phyloP scores from a whole-genome alignment of 2,797 vertebrate species.

The Gephyroberyx darwinii region DNA sequence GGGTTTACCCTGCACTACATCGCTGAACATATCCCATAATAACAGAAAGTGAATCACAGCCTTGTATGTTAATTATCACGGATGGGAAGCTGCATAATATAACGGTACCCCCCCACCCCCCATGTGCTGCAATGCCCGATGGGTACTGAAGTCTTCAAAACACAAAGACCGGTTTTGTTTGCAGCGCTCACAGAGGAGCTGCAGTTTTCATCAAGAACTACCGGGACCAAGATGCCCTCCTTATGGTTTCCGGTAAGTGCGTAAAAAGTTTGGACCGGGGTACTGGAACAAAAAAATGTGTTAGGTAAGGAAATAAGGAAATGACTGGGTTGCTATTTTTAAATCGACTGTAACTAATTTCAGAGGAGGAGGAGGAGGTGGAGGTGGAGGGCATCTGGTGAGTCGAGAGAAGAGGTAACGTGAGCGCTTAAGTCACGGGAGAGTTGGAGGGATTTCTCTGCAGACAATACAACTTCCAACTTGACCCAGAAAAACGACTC shows the following conservation, averaged over 20 bases:
- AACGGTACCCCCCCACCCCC: slow-evolving; percentile 47
- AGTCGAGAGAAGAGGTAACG: slow-evolving; percentile 54
- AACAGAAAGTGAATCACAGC: too few relatives aligned
- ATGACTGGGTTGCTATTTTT: slow-evolving; percentile 64
- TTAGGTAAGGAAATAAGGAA: slow-evolving; percentile 72
- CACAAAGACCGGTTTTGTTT: slow-evolving; percentile 38
- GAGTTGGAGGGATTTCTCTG: slow-evolving; percentile 36
- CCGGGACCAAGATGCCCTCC: slow-evolving; percentile 75
- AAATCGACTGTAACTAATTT: slow-evolving; percentile 57
- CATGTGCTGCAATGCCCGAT: slow-evolving; percentile 64
- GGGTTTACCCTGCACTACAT: too few relatives aligned
- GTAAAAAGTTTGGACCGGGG: slow-evolving; percentile 78
- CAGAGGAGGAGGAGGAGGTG: slow-evolving; percentile 59
- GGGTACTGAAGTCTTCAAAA: slow-evolving; percentile 76
- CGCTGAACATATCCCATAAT: too few relatives aligned
- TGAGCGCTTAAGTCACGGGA: slow-evolving; percentile 16
- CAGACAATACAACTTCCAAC: slow-evolving; percentile 72
- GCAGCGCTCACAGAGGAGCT: slow-evolving; percentile 27
- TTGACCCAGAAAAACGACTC: slow-evolving; percentile 38
- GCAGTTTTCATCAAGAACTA: slow-evolving; percentile 71
- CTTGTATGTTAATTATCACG: not conserved
- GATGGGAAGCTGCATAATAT: slow-evolving; percentile 37
- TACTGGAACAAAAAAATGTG: slow-evolving; percentile 58
- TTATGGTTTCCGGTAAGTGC: slow-evolving; percentile 78
- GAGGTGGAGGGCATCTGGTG: slow-evolving; percentile 35